These are phyloP conservation scores for Periplaneta americana DNA, from an alignment of 1,140 invertebrate genomes.

Conservation along the genomic window DNA sequence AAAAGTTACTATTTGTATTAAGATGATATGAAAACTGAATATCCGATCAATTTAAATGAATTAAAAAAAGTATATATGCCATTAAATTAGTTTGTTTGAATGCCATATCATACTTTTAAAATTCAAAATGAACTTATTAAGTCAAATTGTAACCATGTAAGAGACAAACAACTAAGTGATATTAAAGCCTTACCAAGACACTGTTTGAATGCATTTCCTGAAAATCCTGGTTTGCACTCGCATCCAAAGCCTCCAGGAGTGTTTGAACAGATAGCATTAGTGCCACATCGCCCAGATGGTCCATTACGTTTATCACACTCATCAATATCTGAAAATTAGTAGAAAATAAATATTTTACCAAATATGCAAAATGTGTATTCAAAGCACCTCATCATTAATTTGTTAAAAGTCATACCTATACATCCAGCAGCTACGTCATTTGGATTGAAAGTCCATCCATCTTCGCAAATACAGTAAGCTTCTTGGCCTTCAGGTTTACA, in stretches of 20 bases:
- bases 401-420: conserved; percentile 49
- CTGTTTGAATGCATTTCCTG: conserved; percentile 69
- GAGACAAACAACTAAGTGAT: no score
- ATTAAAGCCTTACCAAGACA: no score
- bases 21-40: no score
- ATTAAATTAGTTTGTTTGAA: no score
- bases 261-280: conserved; percentile 80
- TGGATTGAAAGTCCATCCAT: conserved; percentile 89
- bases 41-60: no score
- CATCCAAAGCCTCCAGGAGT: conserved; percentile 71
- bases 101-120: no score
- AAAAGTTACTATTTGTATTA: no score
- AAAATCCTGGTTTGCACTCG: conserved; percentile 69
- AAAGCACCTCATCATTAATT: background rate
- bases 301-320: conserved; percentile 81
- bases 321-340: conserved; percentile 67
- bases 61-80: no score
- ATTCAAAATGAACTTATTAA: conserved; percentile 5
- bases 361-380: background rate
- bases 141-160: no score
- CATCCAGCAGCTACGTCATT: conserved; percentile 83
- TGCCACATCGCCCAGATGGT: conserved; percentile 73
- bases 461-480: conserved; percentile 88
- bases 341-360: background rate
- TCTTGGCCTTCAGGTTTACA: conserved; percentile 85